Percentiles rank a stretch among this genome's conserved stretches.
These are phyloP conservation scores for Agrochola litura DNA, from an alignment of 2,888 invertebrate genomes.

Conservation along the genomic window DNA sequence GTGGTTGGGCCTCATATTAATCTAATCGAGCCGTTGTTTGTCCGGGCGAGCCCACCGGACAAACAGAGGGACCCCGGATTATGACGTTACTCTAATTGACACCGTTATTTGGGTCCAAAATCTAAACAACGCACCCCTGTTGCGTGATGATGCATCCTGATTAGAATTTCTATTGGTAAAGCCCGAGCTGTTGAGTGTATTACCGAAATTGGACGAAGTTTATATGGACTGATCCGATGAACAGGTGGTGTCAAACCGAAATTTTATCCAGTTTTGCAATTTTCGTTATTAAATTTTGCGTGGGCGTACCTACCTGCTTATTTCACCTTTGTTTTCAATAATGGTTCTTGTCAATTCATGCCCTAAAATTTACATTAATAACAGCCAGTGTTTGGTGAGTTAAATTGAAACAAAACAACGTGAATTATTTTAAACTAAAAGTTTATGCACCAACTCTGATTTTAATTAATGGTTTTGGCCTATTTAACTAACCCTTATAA, in stretches of 20 bases:
- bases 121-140: conserved; percentile 78
- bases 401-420: conserved; percentile 16
- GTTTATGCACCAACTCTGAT: background rate
- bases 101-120: conserved; percentile 80
- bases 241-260: conserved; percentile 35
- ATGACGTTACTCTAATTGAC: conserved; percentile 88
- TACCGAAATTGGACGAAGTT: conserved; percentile 42
- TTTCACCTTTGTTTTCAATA: conserved; percentile 10
- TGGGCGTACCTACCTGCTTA: background rate
- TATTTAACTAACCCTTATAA: conserved; percentile 26
- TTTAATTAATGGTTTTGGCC: conserved; percentile 24
- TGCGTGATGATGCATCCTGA: conserved; percentile 85
- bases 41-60: conserved; percentile 72
- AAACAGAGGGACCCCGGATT: conserved; percentile 82
- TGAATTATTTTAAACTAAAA: background rate
- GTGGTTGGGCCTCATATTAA: conserved; percentile 72
- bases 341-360: background rate
- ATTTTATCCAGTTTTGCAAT: conserved; percentile 9
- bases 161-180: conserved; percentile 77
- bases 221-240: background rate
- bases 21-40: conserved; percentile 81
- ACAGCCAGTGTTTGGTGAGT: background rate
- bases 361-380: background rate
- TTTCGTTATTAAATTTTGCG: conserved; percentile 15
- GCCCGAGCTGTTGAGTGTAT: conserved; percentile 58